A percentile compares a stretch with the other conserved stretches of the same genome.
phyloP scores from a whole-genome alignment of 2,113 vertebrate genomes.

The Nettapus auritus region DNA sequence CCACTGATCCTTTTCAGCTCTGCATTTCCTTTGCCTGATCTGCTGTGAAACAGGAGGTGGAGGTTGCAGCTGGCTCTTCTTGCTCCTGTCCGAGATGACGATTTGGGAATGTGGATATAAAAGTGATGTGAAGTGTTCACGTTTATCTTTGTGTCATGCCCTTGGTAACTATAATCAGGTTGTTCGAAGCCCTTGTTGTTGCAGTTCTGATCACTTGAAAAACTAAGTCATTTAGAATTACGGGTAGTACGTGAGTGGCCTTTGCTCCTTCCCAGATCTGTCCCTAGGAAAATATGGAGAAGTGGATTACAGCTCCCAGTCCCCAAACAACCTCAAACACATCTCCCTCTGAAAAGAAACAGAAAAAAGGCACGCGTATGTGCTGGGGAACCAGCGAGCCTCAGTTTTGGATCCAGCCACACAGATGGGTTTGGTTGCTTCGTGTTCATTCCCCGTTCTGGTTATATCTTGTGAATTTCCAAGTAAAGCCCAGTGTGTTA shows the following conservation, averaged over 20 bases:
- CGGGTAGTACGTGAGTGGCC: neutral
- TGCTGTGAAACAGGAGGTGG: neutral
- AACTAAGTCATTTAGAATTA: neutral
- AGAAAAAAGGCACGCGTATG: neutral
- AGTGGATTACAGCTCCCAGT: neutral
- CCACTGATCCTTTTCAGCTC: neutral
- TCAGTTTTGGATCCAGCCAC: neutral
- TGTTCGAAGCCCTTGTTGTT: neutral
- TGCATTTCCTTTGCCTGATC: neutral
- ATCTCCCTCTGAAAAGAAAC: neutral
- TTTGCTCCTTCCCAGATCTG: neutral
- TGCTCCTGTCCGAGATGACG: neutral
- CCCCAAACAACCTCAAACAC: neutral
- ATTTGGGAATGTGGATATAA: neutral
- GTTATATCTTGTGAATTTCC: conserved; percentile 10
- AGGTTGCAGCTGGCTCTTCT: neutral
- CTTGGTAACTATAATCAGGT: neutral
- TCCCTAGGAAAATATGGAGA: neutral
- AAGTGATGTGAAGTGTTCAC: neutral
- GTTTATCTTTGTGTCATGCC: neutral
- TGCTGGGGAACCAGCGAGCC: neutral
- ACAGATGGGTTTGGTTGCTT: conserved; percentile 12
- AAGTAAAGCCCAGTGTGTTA: neutral
- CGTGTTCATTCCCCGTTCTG: rapidly evolving
- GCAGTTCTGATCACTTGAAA: neutral